phyloP scores from a whole-genome alignment of 2,113 vertebrate genomes.

The Calyptommatus sinebrachiatus region DNA sequence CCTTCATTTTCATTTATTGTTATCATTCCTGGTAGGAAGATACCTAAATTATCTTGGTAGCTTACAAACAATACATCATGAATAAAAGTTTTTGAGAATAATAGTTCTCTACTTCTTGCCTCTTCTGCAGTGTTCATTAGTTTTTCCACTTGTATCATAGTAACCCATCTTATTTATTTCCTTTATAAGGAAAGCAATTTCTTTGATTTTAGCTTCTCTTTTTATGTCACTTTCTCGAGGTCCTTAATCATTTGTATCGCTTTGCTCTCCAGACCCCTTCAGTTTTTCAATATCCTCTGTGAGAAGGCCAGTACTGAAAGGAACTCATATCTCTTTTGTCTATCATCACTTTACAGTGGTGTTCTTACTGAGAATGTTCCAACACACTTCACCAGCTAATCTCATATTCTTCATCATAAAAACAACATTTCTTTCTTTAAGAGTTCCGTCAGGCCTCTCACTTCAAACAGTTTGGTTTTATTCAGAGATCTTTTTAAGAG shows the following conservation, averaged over 20 bases:
- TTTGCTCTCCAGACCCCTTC: constrained; percentile 5
- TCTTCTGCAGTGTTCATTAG: constrained; percentile 21
- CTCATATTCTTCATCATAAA: background rate
- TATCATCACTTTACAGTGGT: background rate
- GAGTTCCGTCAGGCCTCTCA: background rate
- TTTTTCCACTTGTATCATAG: constrained; percentile 15
- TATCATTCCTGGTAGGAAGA: background rate
- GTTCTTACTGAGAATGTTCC: background rate
- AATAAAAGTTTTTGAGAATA: constrained; percentile 2
- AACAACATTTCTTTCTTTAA: background rate
- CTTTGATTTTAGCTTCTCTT: constrained; percentile 16
- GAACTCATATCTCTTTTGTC: background rate
- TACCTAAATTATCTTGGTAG: background rate
- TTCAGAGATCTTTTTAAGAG: background rate
- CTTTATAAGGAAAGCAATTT: constrained; percentile 17
- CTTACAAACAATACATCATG: background rate
- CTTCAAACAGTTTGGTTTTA: background rate
- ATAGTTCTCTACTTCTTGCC: background rate
- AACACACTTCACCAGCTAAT: background rate
- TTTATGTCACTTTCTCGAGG: constrained; percentile 18
- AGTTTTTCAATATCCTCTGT: constrained; percentile 37
- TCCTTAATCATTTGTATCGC: constrained; percentile 25
- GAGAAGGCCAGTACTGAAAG: background rate
- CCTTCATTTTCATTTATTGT: background rate
- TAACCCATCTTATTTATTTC: constrained; percentile 37